Base-by-base conservation (phyloP, 2,888 invertebrate species). In the Cepaea hortensis region DNA sequence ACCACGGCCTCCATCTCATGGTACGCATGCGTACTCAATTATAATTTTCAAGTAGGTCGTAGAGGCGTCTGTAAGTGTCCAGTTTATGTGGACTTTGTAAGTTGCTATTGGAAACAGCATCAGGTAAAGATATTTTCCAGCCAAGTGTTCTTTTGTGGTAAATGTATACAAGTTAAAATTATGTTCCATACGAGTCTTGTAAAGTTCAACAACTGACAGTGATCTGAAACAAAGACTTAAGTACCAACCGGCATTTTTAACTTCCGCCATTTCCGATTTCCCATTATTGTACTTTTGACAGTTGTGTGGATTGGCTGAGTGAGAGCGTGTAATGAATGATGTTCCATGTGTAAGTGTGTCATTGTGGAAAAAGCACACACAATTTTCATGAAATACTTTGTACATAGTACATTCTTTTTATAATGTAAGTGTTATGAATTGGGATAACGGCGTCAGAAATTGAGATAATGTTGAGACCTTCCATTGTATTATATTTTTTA, bases 1-100 rank as follows among this genome's bases (percentile, higher is more conserved):
- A n/a, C 35, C 82, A 82, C 82, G 82, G 73, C 20, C 23, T 35
- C 62, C 62, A 9, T 61, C 15, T 48, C 73, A n/a, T 11, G 48
- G 4, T 61, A 50, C 85, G 79, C 85, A 85, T 85, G 85, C 85
- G 75, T 48, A 77, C 7, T 13, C 23, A 15, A 79, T 79, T 84
- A 76, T n/a, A 84, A 84, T 76, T 76, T 61, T 46, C 23, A 85
- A 85, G 68, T 85, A 85, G 85, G 85, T 85, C 85, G 85, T 23
- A 6, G 13, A 70, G 70, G 85, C 85, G 85, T 85, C 79, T 62
- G n/a, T 9, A 55, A 35, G 9, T 35, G 62, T 62, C 35, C 5
- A 62, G 35, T 23, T 35, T 62, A 35, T 79, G 35, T 35, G 18
- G 35, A 23, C n/a, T 15, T 18, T 62, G 79, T 79, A 79, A 62